phyloP scores from a whole-genome alignment of 2,797 vertebrate species.

The Craterocephalus amniculus region DNA sequence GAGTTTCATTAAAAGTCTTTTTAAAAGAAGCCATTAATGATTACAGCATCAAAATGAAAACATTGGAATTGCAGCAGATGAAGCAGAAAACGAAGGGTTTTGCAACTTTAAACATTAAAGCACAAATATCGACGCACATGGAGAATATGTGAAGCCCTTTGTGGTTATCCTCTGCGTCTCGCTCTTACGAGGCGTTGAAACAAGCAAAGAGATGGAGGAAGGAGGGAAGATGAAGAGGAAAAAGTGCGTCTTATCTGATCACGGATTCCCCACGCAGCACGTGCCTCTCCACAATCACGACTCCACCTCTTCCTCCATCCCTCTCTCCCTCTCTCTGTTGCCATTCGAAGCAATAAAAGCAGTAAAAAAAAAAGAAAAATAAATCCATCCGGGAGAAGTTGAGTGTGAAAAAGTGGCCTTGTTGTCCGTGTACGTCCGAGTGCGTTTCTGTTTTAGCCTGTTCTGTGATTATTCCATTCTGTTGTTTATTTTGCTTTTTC shows the following conservation, averaged over 20 bases:
- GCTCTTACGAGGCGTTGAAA: conserved; percentile 9
- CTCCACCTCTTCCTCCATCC: conserved; percentile 38
- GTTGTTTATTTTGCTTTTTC: conserved; percentile 50
- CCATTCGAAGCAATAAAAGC: conserved; percentile 82
- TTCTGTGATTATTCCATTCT: conserved; percentile 75
- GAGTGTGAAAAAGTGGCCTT: conserved; percentile 82
- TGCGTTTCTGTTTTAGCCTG: conserved; percentile 50
- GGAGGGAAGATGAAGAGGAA: conserved; percentile 4
- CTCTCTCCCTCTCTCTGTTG: conserved; percentile 60
- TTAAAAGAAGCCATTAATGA: neutral
- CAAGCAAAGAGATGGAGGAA: conserved; percentile 24
- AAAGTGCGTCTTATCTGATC: conserved; percentile 13
- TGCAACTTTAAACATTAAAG: conserved; percentile 33
- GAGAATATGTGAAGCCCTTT: conserved; percentile 13
- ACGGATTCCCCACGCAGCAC: conserved; percentile 7
- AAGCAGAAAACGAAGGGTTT: conserved; percentile 3
- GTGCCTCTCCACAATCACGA: conserved; percentile 21
- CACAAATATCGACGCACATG: conserved; percentile 53
- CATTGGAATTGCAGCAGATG: neutral
- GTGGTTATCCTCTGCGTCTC: neutral
- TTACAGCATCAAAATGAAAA: neutral
- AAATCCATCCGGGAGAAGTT: conserved; percentile 55
- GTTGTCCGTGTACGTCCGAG: conserved; percentile 73
- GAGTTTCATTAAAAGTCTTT: neutral
- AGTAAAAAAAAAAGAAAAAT: conserved; percentile 50